Percentiles rank a stretch among this genome's conserved stretches.
Evolutionary conservation across 2,113 vertebrate genomes (phyloP).

Genomic region (Panthera uncia): DNA sequence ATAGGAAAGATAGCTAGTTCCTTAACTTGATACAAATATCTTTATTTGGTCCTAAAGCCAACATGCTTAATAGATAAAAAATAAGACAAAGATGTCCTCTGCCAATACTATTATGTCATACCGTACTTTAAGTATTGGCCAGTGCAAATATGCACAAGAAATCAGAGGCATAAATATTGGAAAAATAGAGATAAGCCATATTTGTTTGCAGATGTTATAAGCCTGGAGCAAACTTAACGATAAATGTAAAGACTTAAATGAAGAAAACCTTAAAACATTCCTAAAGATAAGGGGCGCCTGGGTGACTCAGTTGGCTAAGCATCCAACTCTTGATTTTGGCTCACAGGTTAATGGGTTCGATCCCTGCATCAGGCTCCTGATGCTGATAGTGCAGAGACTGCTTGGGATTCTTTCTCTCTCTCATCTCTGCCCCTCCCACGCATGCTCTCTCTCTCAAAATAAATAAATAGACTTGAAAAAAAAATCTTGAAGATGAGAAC

Average conservation of each 20-base stretch:
- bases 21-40: not conserved
- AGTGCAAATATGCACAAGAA: not conserved
- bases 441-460: no score
- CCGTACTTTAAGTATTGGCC: not conserved
- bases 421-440: no score
- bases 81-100: not conserved
- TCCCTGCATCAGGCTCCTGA: no score
- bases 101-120: not conserved
- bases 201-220: not conserved
- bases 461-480: no score
- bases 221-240: not conserved
- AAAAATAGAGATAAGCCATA: not conserved
- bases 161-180: not conserved
- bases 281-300: not conserved
- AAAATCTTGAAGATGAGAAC: not conserved
- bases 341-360: no score
- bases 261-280: not conserved
- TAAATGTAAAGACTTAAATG: not conserved
- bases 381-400: no score
- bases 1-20: not conserved
- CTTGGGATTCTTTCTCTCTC: no score
- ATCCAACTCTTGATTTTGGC: no score
- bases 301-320: no score
- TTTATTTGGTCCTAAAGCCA: not conserved
- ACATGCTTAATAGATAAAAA: not conserved